Conservation (phyloP, 2,113 vertebrate species). For the Scomber scombrus region DNA sequence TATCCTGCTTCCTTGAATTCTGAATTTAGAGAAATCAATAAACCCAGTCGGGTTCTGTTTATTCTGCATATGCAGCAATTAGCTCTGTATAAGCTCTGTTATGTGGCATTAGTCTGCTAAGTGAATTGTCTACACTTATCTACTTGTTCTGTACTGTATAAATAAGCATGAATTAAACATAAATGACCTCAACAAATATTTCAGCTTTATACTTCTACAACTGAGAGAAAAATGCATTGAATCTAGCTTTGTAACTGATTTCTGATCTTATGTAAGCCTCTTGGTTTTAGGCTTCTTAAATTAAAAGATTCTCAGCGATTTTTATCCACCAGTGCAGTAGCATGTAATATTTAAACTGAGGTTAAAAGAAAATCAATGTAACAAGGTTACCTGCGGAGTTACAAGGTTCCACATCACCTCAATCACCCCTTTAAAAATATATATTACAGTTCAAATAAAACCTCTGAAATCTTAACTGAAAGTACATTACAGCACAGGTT, state of each 20-base stretch:
- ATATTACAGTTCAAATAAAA: constrained; percentile 1
- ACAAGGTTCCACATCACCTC: neutral
- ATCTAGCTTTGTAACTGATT: neutral
- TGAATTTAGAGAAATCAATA: constrained; percentile 48
- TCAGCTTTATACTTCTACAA: neutral
- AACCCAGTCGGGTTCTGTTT: neutral
- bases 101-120: neutral
- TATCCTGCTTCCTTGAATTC: constrained; percentile 31
- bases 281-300: neutral
- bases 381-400: neutral
- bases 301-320: neutral
- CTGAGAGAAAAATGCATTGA: neutral
- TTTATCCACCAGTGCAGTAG: too few species aligned
- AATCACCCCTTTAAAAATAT: neutral
- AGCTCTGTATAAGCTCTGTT: neutral
- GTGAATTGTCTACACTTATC: neutral
- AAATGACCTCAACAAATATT: neutral
- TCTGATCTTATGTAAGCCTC: neutral
- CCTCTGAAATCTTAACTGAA: neutral
- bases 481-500: neutral
- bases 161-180: neutral
- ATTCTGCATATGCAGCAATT: constrained; percentile 2
- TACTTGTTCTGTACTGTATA: neutral
- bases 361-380: too few species aligned
- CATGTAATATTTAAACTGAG: too few species aligned